Conservation (phyloP, 2,888 invertebrate genomes). For the Tenthredo distinguenda region DNA sequence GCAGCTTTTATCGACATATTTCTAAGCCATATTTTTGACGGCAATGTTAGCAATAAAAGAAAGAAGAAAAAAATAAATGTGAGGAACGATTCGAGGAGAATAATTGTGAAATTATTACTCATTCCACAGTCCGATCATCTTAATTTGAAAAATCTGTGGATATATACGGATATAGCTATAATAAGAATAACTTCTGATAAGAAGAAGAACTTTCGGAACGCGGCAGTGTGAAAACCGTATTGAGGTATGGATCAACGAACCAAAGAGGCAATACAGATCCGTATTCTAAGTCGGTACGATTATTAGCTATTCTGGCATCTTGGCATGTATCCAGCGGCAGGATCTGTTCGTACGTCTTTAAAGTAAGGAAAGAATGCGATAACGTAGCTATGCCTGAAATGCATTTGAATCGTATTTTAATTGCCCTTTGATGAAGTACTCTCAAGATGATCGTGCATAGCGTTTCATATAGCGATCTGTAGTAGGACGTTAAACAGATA, state of each 20-base stretch:
- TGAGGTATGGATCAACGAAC: conserved; percentile 40
- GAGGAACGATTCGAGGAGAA: not conserved
- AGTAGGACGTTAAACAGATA: conserved; percentile 13
- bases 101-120: not conserved
- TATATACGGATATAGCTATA: not conserved
- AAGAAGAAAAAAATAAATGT: not conserved
- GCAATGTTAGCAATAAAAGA: not conserved
- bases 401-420: conserved; percentile 40
- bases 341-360: not conserved
- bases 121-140: not conserved
- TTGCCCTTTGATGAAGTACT: conserved; percentile 43
- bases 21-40: not conserved
- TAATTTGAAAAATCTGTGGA: not conserved
- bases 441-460: conserved; percentile 17
- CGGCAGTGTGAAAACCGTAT: conserved; percentile 13
- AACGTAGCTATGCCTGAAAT: conserved; percentile 29
- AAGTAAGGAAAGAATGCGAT: conserved; percentile 28
- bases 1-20: not conserved
- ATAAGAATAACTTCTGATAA: not conserved
- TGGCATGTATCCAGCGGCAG: conserved; percentile 20
- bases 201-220: not conserved
- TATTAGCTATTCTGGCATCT: conserved; percentile 36
- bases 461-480: not conserved
- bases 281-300: conserved; percentile 25
- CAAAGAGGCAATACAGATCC: not conserved